Percentiles rank a stretch among this genome's conserved stretches.
phyloP scores from a whole-genome alignment of 2,888 invertebrate genomes.

The Oligia latruncula region DNA sequence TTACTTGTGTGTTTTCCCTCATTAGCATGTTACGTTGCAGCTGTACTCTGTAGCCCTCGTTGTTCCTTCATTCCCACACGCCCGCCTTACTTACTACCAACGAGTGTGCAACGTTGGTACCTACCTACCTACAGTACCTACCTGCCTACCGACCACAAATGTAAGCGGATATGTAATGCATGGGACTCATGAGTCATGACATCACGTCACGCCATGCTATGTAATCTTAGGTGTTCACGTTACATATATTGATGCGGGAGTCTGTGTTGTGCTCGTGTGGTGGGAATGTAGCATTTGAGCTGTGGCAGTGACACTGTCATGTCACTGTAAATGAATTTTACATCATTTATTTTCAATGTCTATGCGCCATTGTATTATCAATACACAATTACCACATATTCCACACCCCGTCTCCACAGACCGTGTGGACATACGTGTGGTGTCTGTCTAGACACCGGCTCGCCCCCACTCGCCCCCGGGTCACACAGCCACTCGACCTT shows the following conservation, averaged over 20 bases:
- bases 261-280: not conserved
- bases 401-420: not conserved
- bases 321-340: not conserved
- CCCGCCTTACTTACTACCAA: not conserved
- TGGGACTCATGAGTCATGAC: not conserved
- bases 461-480: not conserved
- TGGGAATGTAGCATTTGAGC: not conserved
- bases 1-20: slow-evolving; percentile 4
- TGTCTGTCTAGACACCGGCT: not conserved
- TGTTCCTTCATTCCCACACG: slow-evolving; percentile 12
- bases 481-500: slow-evolving; percentile 42
- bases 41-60: slow-evolving; percentile 11
- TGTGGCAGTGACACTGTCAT: too few relatives aligned
- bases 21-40: slow-evolving; percentile 5
- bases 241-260: not conserved
- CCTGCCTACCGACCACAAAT: not conserved
- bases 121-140: not conserved
- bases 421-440: slow-evolving; percentile 1
- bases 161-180: not conserved
- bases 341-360: not conserved
- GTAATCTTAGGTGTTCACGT: not conserved
- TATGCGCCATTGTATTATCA: not conserved
- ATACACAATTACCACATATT: not conserved
- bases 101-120: not conserved
- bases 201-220: not conserved